Conservation (phyloP, 2,888 invertebrate genomes). For the Patella caerulea region DNA sequence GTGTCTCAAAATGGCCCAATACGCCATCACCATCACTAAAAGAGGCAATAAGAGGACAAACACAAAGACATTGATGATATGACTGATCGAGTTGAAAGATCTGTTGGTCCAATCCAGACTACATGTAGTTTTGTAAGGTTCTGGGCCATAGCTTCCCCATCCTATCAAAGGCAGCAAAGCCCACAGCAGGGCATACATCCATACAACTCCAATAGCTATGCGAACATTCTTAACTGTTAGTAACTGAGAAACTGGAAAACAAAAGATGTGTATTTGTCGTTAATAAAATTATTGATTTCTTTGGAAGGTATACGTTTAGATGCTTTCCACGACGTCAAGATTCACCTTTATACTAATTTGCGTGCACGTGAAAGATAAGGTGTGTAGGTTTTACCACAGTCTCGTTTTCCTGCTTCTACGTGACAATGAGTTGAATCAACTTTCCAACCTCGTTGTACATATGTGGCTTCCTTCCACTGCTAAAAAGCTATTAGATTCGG, state of each 20-base stretch:
- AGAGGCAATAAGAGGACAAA: constrained; percentile 23
- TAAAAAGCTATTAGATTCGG: too few species aligned
- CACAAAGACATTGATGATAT: constrained; percentile 18
- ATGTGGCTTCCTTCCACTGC: too few species aligned
- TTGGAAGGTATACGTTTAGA: too few species aligned
- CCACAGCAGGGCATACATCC: constrained; percentile 29
- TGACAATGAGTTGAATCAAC: too few species aligned
- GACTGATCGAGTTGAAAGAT: neutral
- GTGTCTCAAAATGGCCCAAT: constrained; percentile 13
- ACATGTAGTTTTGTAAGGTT: constrained; percentile 31
- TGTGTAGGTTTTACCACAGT: too few species aligned
- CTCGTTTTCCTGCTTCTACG: too few species aligned
- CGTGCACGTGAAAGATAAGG: too few species aligned
- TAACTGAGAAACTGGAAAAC: neutral
- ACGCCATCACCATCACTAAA: constrained; percentile 8
- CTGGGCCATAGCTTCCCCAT: constrained; percentile 27
- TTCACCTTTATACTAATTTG: too few species aligned
- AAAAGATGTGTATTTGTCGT: too few species aligned
- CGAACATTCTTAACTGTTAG: neutral
- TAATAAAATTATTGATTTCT: too few species aligned
- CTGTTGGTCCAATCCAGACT: constrained; percentile 27
- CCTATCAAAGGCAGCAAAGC: constrained; percentile 25
- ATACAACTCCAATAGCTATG: constrained; percentile 11
- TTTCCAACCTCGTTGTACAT: too few species aligned
- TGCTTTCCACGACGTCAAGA: too few species aligned